These are phyloP conservation scores for Dinomys branickii DNA, from an alignment of 2,113 vertebrate species.

Conservation along the genomic window DNA sequence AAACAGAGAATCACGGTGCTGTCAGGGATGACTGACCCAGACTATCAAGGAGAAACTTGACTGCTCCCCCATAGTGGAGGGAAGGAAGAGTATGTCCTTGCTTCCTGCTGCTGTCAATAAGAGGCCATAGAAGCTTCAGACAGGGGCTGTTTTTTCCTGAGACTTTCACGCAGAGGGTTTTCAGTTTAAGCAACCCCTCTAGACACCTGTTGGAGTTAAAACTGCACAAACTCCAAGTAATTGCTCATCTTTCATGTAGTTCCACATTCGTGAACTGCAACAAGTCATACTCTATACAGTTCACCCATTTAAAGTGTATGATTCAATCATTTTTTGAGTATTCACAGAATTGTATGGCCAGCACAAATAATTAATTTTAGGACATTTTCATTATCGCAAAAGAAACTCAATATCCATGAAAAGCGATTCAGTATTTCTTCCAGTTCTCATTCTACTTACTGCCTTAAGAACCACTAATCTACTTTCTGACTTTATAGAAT, in stretches of 20 bases:
- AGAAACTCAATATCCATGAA: not conserved
- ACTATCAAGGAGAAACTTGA: no score
- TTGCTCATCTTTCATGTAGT: not conserved
- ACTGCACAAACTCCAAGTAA: not conserved
- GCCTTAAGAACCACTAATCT: not conserved
- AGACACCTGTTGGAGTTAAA: not conserved
- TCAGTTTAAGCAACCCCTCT: not conserved
- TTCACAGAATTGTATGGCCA: not conserved
- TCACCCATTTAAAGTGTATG: not conserved
- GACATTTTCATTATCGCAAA: conserved; percentile 5
- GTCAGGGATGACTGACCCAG: no score
- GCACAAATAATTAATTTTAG: not conserved
- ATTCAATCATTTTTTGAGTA: not conserved
- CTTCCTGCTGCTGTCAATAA: not conserved
- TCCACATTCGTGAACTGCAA: not conserved
- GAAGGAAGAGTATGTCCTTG: not conserved
- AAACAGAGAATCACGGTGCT: no score
- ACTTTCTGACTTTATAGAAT: not conserved
- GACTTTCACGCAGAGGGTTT: not conserved
- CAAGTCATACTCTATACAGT: not conserved
- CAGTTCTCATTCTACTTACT: not conserved
- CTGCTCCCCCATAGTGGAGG: no score
- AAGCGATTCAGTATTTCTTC: not conserved
- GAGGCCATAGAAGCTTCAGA: not conserved
- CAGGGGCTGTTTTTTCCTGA: not conserved